These are phyloP conservation scores for Ptilonorhynchus violaceus DNA, from an alignment of 2,113 vertebrate genomes.

Conservation along the genomic window DNA sequence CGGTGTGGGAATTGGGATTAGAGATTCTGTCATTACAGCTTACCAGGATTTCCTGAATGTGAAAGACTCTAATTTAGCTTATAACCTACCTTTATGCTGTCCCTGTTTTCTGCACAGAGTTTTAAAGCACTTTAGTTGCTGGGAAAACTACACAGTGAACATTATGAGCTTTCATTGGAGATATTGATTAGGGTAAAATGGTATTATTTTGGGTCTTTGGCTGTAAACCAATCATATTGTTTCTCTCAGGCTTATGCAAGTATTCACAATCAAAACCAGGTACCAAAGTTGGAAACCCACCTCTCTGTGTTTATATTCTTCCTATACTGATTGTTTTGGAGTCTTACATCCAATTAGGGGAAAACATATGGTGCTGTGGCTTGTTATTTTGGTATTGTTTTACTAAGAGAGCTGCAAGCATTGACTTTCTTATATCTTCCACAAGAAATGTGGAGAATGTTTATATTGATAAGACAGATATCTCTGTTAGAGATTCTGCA, in stretches of 20 bases:
- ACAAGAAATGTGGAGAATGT: not conserved
- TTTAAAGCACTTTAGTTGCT: not conserved
- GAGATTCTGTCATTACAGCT: not conserved
- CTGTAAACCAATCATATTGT: not conserved
- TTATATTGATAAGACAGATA: not conserved
- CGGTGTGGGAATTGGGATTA: not conserved
- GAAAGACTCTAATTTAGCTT: not conserved
- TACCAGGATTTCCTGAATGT: not conserved
- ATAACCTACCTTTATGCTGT: not conserved
- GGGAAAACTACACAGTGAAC: not conserved
- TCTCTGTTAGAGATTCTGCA: not conserved
- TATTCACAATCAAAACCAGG: not conserved
- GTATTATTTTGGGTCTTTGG: not conserved
- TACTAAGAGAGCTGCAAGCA: not conserved
- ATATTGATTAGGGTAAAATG: not conserved
- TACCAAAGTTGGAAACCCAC: not conserved
- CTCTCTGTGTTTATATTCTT: not conserved
- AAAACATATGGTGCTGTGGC: not conserved
- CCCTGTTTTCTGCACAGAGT: not conserved
- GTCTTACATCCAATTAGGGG: not conserved
- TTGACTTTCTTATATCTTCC: not conserved
- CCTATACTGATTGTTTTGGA: not conserved
- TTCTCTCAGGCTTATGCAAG: not conserved
- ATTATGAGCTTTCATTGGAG: not conserved
- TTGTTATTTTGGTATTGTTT: not conserved